Evolutionary conservation across 1,140 invertebrate species (phyloP).

Genomic region (Linepithema humile): DNA sequence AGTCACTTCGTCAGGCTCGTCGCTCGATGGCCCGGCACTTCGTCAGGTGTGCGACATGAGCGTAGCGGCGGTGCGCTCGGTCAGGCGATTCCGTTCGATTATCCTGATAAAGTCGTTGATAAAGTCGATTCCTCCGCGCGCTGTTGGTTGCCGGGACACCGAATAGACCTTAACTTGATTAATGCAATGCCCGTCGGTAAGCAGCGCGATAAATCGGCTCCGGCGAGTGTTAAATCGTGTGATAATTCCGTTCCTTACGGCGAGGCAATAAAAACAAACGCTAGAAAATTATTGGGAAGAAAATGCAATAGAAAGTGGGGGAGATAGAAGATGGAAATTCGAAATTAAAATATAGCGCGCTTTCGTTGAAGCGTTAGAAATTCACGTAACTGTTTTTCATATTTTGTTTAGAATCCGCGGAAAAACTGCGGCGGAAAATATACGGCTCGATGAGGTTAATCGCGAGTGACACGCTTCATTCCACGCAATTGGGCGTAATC

Average conservation of each 20-base stretch:
- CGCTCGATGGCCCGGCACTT: constrained; percentile 55
- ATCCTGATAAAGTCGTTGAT: constrained; percentile 72
- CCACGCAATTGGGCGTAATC: constrained; percentile 34
- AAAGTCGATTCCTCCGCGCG: constrained; percentile 58
- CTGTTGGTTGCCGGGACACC: background rate
- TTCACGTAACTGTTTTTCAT: background rate
- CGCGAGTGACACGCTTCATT: constrained; percentile 14
- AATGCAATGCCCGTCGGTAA: constrained; percentile 48
- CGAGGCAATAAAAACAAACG: constrained; percentile 10
- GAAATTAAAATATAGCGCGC: background rate
- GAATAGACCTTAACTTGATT: constrained; percentile 60
- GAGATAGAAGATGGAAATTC: background rate
- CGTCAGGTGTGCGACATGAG: constrained; percentile 53
- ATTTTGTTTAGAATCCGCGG: constrained; percentile 3
- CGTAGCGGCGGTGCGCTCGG: constrained; percentile 13
- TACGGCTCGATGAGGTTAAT: constrained; percentile 20
- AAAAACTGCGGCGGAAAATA: background rate
- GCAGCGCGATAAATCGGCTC: constrained; percentile 31
- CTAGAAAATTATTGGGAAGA: background rate
- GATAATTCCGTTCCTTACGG: constrained; percentile 7
- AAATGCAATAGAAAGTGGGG: constrained; percentile 6
- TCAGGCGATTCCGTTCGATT: constrained; percentile 66
- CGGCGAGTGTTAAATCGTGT: constrained; percentile 30
- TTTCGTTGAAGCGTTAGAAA: background rate
- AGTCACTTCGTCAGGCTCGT: constrained; percentile 70